These are phyloP conservation scores for Drosophila colorata DNA, from an alignment of 2,888 invertebrate genomes.

Conservation along the genomic window DNA sequence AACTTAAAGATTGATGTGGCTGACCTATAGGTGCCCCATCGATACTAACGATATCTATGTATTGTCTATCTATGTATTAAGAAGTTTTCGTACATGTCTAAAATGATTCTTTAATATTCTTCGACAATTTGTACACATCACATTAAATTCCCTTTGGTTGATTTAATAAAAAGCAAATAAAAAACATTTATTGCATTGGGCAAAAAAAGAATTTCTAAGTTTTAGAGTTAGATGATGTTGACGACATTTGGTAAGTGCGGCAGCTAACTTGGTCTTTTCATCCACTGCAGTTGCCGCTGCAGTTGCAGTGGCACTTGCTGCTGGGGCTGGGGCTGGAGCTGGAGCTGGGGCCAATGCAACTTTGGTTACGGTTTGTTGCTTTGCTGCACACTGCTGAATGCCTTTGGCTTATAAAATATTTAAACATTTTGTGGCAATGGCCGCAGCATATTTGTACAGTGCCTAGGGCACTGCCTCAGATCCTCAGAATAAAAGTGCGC, in stretches of 20 bases:
- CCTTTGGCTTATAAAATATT: constrained; percentile 77
- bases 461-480: constrained; percentile 24
- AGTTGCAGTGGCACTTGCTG: constrained; percentile 31
- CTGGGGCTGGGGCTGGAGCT: constrained; percentile 5
- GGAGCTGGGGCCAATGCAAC: constrained; percentile 51
- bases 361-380: constrained; percentile 63
- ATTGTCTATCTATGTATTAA: no score
- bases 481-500: constrained; percentile 3
- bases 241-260: constrained; percentile 53
- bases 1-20: no score
- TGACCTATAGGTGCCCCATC: no score
- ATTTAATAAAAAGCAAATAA: constrained; percentile 6
- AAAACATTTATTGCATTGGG: constrained; percentile 2
- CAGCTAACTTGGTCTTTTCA: constrained; percentile 32
- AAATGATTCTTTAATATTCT: neutral
- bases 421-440: constrained; percentile 74
- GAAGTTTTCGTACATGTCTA: no score
- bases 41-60: no score
- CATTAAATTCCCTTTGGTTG: constrained; percentile 2
- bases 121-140: neutral
- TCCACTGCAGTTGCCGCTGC: constrained; percentile 13
- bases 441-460: constrained; percentile 72
- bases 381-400: constrained; percentile 60
- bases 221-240: constrained; percentile 46
- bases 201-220: constrained; percentile 1